Conservation (phyloP, 2,888 invertebrate genomes). For the Serrognathus titanus region DNA sequence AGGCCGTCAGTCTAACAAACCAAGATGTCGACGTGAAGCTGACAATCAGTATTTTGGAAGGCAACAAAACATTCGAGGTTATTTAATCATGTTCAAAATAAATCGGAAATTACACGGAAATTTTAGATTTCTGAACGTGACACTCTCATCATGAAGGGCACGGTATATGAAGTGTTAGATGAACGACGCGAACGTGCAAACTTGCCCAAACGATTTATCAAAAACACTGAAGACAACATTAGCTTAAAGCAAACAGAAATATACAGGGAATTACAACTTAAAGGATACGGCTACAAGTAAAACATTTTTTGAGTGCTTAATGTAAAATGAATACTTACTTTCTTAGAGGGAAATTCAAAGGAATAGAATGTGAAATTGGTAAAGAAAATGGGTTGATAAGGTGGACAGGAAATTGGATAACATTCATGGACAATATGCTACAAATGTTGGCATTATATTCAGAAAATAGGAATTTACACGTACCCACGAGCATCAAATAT, state of each 20-base stretch:
- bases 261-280: constrained; percentile 67
- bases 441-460: constrained; percentile 71
- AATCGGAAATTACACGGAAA: neutral
- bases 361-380: constrained; percentile 22
- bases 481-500: constrained; percentile 55
- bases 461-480: constrained; percentile 64
- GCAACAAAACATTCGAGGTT: constrained; percentile 35
- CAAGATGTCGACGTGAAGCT: constrained; percentile 36
- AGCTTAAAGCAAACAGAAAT: constrained; percentile 53
- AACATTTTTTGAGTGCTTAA: no score
- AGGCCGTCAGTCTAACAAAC: constrained; percentile 55
- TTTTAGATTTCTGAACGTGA: constrained; percentile 63
- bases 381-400: constrained; percentile 51
- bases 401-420: constrained; percentile 84
- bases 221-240: neutral
- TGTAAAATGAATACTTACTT: no score
- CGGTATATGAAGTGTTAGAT: constrained; percentile 55
- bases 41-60: constrained; percentile 29
- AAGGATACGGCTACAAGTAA: constrained; percentile 54
- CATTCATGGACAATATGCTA: constrained; percentile 84
- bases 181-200: no score
- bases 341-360: constrained; percentile 49
- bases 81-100: neutral
- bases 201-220: no score
- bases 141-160: constrained; percentile 65